A percentile compares a stretch with the other conserved stretches of the same genome.
Evolutionary conservation across 53 echinoderm and acorn worm species (phyloP).

Genomic region (Henricia sp.): DNA sequence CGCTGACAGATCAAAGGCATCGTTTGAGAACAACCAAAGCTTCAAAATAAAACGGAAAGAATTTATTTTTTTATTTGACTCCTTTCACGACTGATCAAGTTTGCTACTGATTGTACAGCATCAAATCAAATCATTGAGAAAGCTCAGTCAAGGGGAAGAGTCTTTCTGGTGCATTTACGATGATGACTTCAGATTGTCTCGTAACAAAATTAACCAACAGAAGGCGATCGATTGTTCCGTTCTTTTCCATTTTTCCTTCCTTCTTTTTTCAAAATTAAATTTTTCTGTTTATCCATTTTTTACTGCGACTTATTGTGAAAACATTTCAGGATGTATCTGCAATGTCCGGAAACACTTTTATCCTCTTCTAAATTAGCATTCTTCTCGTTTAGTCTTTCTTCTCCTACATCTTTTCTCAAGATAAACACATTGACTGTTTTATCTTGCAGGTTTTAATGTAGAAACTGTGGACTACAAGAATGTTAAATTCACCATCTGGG

Average conservation of each 20-base stretch:
- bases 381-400: background rate
- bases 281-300: too few relatives aligned
- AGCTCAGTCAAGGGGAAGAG: background rate
- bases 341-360: background rate
- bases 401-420: background rate
- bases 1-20: constrained; percentile 23
- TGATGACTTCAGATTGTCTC: background rate
- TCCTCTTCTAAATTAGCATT: background rate
- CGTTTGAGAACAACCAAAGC: background rate
- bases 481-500: constrained; percentile 95
- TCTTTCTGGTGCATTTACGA: background rate
- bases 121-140: constrained; percentile 30
- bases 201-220: background rate
- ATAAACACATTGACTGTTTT: background rate
- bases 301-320: too few relatives aligned
- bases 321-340: too few relatives aligned
- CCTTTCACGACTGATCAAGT: constrained; percentile 32
- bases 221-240: too few relatives aligned
- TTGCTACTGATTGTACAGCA: constrained; percentile 43
- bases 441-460: constrained; percentile 86
- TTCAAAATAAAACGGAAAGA: background rate
- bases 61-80: background rate
- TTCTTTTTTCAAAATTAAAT: too few relatives aligned
- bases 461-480: constrained; percentile 96
- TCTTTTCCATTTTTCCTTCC: too few relatives aligned